These are phyloP conservation scores for Carposina sasakii DNA, from an alignment of 1,140 invertebrate genomes.

Conservation along the genomic window DNA sequence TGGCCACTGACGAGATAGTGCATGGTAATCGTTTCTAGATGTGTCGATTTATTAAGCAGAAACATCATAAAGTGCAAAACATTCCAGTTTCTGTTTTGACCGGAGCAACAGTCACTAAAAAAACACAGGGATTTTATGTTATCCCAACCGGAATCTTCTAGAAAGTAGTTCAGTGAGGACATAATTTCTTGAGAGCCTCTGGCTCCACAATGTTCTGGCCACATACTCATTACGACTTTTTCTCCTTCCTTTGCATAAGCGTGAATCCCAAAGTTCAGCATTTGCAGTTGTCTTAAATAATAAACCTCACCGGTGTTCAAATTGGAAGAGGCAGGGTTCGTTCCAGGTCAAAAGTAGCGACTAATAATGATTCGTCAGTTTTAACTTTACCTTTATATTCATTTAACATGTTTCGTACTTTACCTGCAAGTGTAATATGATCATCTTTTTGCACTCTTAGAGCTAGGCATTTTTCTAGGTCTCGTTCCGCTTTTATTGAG, in stretches of 20 bases:
- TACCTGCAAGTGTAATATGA: slow-evolving; percentile 14
- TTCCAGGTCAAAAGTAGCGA: slow-evolving; percentile 19
- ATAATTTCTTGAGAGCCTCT: slow-evolving; percentile 16
- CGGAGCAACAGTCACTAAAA: slow-evolving; percentile 19
- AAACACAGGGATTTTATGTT: slow-evolving; percentile 13
- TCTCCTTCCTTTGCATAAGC: slow-evolving; percentile 12
- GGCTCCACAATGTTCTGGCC: slow-evolving; percentile 11
- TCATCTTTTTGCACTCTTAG: slow-evolving; percentile 11
- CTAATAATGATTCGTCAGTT: slow-evolving; percentile 15
- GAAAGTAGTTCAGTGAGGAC: slow-evolving; percentile 15
- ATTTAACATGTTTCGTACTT: slow-evolving; percentile 12
- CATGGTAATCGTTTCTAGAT: slow-evolving; percentile 15
- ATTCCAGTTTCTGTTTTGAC: slow-evolving; percentile 19
- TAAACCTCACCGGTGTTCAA: slow-evolving; percentile 16
- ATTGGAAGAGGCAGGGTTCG: slow-evolving; percentile 15
- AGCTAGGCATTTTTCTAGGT: slow-evolving; percentile 15
- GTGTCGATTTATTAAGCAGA: slow-evolving; percentile 17
- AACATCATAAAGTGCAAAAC: slow-evolving; percentile 19
- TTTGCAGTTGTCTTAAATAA: slow-evolving; percentile 22
- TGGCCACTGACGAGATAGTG: slow-evolving; percentile 19
- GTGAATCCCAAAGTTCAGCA: slow-evolving; percentile 19
- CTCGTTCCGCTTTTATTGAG: slow-evolving; percentile 12
- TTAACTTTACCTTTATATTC: slow-evolving; percentile 14
- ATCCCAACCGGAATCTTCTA: slow-evolving; percentile 16
- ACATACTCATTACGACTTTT: slow-evolving; percentile 17